Evolutionary conservation across 2,797 vertebrate genomes (phyloP).

Genomic region (Molossus molossus): DNA sequence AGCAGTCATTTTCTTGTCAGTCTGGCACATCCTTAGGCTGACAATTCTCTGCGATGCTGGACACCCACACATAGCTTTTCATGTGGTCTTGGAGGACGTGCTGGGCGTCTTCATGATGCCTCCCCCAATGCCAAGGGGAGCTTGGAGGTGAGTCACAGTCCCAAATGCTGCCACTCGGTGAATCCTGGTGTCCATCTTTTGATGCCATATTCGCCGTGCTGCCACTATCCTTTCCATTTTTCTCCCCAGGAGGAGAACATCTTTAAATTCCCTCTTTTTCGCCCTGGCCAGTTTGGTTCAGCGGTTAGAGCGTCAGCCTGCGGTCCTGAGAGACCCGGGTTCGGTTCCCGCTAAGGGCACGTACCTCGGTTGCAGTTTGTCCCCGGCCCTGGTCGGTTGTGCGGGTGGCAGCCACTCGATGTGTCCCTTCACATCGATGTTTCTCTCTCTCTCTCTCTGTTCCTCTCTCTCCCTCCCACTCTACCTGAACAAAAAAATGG

Average conservation of each 20-base stretch:
- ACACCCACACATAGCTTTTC: constrained; percentile 28
- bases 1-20: constrained; percentile 1
- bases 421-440: too few species aligned
- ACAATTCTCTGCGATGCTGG: constrained; percentile 23
- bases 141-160: background rate
- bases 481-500: too few species aligned
- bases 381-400: too few species aligned
- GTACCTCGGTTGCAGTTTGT: too few species aligned
- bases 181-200: background rate
- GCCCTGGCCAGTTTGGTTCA: too few species aligned
- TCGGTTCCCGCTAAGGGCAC: too few species aligned
- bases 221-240: background rate
- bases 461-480: too few species aligned
- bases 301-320: too few species aligned
- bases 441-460: too few species aligned
- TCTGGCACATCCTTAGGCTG: background rate
- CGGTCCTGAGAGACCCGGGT: too few species aligned
- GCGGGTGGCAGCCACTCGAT: too few species aligned
- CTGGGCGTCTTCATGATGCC: background rate
- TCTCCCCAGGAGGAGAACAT: background rate
- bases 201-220: background rate
- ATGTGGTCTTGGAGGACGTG: constrained; percentile 15
- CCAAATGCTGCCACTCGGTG: background rate
- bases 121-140: background rate
- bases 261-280: background rate